Evolutionary conservation across 2,797 vertebrate genomes (phyloP), one percentile per base, ranked within the genome.

Genomic region (Tragopan temminckii): DNA sequence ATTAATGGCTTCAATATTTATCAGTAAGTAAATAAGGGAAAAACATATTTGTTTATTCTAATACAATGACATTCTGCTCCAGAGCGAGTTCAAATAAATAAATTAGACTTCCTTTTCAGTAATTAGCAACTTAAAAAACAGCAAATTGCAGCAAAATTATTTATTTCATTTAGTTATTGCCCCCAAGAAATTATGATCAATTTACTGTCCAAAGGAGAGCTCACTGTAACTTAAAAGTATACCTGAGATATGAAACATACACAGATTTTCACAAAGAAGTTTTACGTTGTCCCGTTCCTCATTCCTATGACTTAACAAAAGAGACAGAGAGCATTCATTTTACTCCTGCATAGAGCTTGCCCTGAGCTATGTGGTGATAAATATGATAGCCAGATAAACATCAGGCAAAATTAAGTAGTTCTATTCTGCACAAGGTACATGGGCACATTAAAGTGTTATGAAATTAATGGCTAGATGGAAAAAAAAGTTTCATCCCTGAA

Each of bases 331-430:
- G 4, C 31, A 20, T 11, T 3, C 63, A 31, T 85, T 84, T 43
- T 14, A 75, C 46, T 38, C 24, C 5, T 38, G 5, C 17, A n/a
- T 63, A 42, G 48, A 61, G 7, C 25, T 77, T 63, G 36, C 19
- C 88, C 4, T 79, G 61, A 90, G 29, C 17, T 81, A 53, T 8
- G 3, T 1, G 4, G 16, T 70, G 16, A 5, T 72, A 87, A 89
- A 84, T 89, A 64, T 59, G 33, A 59, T 50, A 74, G 24, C 57
- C 63, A 38, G 20, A 25, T 79, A 23, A 33, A 58, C 42, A 83
- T 13, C 23, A 77, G 83, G 43, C 85, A 89, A 86, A 94, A 85
- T 43, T 57, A 93, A 92, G 38, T 27, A 86, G 55, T 52, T 46
- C 13, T 89, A 1, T 75, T 87, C 53, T 80, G 19, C 58, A 72